A percentile compares a stretch with the other conserved stretches of the same genome.
Conservation (phyloP, 2,797 vertebrate species). For the Hydrolagus colliei region DNA sequence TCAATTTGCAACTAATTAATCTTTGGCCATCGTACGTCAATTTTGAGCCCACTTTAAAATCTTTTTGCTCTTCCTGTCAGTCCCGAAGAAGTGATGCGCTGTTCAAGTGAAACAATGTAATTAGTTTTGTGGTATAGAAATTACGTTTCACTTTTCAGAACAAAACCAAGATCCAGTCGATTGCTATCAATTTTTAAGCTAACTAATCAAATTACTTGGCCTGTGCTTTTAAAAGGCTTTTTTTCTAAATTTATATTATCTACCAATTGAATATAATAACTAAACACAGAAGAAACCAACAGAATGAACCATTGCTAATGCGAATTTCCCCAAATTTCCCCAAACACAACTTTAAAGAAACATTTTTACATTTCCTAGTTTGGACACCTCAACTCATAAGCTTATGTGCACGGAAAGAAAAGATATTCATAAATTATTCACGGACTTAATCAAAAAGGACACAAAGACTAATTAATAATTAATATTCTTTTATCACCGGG, state of each 20-base stretch:
- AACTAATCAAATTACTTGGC: neutral
- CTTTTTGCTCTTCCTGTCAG: neutral
- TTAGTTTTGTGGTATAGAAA: conserved; percentile 13
- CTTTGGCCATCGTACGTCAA: neutral
- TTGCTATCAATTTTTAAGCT: neutral
- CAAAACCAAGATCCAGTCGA: neutral
- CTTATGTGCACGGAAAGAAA: no score
- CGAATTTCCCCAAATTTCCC: neutral
- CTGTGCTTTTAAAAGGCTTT: neutral
- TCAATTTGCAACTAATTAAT: neutral
- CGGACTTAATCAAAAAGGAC: no score
- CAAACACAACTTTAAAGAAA: no score
- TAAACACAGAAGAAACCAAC: neutral
- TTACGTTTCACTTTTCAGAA: neutral
- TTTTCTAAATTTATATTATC: neutral
- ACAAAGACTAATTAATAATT: no score
- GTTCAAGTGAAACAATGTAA: neutral
- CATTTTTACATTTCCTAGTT: no score
- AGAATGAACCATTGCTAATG: neutral
- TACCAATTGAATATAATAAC: neutral
- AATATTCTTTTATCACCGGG: no score
- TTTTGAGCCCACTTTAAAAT: neutral
- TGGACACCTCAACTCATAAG: no score
- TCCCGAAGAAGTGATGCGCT: neutral
- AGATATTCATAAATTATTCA: no score